A percentile compares a stretch with the other conserved stretches of the same genome.
phyloP scores from a whole-genome alignment of 2,113 vertebrate genomes.

The Pygoscelis adeliae region DNA sequence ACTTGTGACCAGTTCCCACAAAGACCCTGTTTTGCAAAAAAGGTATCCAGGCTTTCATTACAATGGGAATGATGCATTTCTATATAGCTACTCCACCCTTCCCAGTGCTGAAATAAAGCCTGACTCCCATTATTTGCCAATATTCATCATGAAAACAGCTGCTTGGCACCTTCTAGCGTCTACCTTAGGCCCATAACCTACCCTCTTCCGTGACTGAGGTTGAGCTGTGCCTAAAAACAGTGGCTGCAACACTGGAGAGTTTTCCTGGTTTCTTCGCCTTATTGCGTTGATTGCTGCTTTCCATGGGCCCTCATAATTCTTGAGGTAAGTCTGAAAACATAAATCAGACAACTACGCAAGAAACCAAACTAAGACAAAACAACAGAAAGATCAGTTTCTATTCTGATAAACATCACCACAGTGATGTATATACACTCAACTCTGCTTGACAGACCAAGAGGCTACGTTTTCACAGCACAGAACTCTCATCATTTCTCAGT shows the following conservation, averaged over 20 bases:
- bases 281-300: slow-evolving; percentile 76
- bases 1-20: background rate
- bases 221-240: background rate
- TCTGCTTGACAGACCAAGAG: background rate
- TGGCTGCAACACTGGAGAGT: background rate
- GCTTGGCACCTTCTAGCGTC: background rate
- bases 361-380: background rate
- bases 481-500: background rate
- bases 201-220: slow-evolving; percentile 63
- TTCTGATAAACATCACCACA: background rate
- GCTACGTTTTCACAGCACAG: background rate
- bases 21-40: background rate
- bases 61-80: background rate
- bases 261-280: slow-evolving; percentile 71
- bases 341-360: background rate
- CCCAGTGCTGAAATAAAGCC: background rate
- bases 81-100: background rate
- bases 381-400: background rate
- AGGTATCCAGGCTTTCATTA: background rate
- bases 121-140: background rate
- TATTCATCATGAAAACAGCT: background rate
- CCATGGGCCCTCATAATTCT: slow-evolving; percentile 82
- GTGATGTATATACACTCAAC: background rate
- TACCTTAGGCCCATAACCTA: slow-evolving; percentile 24
- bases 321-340: slow-evolving; percentile 83